Evolutionary conservation across 2,113 vertebrate genomes (phyloP).

Genomic region (Callospermophilus lateralis): DNA sequence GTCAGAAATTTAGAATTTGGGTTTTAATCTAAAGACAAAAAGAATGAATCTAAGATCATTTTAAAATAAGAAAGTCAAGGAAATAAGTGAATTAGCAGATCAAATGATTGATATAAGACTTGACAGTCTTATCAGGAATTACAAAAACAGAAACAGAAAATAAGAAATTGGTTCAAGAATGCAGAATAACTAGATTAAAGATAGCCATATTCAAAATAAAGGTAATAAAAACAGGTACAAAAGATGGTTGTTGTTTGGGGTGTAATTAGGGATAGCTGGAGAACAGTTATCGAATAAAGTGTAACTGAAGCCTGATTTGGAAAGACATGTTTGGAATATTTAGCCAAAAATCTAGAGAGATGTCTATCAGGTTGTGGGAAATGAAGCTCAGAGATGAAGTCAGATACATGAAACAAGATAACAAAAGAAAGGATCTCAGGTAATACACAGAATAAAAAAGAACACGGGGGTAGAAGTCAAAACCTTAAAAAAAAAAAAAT

Average conservation of each 20-base stretch:
- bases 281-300: neutral
- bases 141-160: neutral
- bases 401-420: neutral
- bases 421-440: neutral
- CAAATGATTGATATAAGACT: neutral
- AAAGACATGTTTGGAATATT: slow-evolving; percentile 41
- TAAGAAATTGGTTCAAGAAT: slow-evolving; percentile 40
- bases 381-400: neutral
- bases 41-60: slow-evolving; percentile 4
- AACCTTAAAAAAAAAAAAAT: slow-evolving; percentile 16
- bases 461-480: neutral
- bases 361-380: neutral
- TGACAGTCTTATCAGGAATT: neutral
- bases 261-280: neutral
- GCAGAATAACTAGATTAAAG: neutral
- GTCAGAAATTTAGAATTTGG: slow-evolving; percentile 41
- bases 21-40: slow-evolving; percentile 40
- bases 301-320: neutral
- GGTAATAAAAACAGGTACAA: neutral
- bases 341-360: slow-evolving; percentile 40
- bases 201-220: slow-evolving; percentile 16
- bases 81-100: slow-evolving; percentile 23
- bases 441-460: slow-evolving; percentile 39
- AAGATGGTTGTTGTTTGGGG: neutral
- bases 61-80: slow-evolving; percentile 40